These are phyloP conservation scores for Sebastes itinus DNA, from an alignment of 2,797 vertebrate genomes.

Conservation along the genomic window DNA sequence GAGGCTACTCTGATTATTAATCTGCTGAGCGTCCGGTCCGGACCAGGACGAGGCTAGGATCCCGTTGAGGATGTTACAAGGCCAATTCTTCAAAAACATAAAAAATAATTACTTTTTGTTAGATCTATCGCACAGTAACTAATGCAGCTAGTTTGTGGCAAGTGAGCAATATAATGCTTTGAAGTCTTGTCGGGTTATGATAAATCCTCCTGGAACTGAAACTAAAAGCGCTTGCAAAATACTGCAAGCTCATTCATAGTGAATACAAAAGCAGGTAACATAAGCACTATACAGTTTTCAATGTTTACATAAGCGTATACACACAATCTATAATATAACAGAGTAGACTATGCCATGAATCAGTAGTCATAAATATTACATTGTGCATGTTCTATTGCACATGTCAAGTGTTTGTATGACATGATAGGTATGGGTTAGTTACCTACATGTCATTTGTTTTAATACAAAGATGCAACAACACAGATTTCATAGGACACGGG, in stretches of 20 bases:
- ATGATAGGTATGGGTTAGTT: slow-evolving; percentile 68
- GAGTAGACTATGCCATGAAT: slow-evolving; percentile 77
- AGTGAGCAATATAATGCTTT: slow-evolving; percentile 47
- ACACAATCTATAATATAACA: slow-evolving; percentile 79
- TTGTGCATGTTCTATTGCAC: slow-evolving; percentile 80
- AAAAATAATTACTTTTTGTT: slow-evolving; percentile 27
- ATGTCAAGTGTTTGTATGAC: slow-evolving; percentile 73
- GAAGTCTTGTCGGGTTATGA: slow-evolving; percentile 28
- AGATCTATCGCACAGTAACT: slow-evolving; percentile 62
- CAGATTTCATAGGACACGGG: slow-evolving; percentile 75
- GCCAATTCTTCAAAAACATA: slow-evolving; percentile 41
- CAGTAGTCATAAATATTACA: slow-evolving; percentile 82
- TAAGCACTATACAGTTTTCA: slow-evolving; percentile 77
- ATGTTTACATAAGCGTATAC: slow-evolving; percentile 77
- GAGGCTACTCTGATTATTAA: slow-evolving; percentile 52
- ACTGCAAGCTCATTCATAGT: slow-evolving; percentile 67
- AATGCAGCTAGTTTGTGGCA: slow-evolving; percentile 60
- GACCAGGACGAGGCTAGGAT: slow-evolving; percentile 31
- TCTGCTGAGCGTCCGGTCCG: slow-evolving; percentile 26
- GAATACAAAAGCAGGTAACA: slow-evolving; percentile 77
- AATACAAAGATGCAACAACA: slow-evolving; percentile 82
- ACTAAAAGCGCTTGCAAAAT: slow-evolving; percentile 55
- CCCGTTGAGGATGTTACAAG: slow-evolving; percentile 45
- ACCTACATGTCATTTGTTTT: slow-evolving; percentile 71
- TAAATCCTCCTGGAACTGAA: slow-evolving; percentile 39